phyloP scores from a whole-genome alignment of 2,797 vertebrate species.

The Nasua narica region DNA sequence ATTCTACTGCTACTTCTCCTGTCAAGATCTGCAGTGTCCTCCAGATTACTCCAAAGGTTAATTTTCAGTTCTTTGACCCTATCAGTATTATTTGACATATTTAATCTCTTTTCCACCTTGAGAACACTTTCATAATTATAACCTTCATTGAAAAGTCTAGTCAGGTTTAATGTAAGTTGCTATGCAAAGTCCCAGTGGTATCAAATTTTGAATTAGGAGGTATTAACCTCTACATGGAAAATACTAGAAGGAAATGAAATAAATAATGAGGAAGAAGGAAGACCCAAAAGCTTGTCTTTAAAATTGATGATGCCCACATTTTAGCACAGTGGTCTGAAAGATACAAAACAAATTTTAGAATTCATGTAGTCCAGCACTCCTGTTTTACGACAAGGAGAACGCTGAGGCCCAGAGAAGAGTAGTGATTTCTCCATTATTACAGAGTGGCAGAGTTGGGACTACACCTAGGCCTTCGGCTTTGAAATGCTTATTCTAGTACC shows the following conservation, averaged over 20 bases:
- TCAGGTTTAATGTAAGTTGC: slow-evolving; percentile 22
- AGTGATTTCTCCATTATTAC: neutral
- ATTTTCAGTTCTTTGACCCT: neutral
- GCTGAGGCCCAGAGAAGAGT: neutral
- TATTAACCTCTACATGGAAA: neutral
- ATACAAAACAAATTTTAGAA: neutral
- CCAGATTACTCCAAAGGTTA: slow-evolving; percentile 3
- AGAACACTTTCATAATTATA: slow-evolving; percentile 35
- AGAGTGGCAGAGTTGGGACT: neutral
- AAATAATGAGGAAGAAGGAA: neutral
- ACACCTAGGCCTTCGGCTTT: neutral
- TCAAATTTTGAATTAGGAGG: neutral
- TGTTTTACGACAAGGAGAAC: neutral
- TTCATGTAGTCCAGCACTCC: neutral
- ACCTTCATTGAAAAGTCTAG: slow-evolving; percentile 18
- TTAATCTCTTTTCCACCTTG: neutral
- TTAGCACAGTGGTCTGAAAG: neutral
- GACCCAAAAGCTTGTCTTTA: neutral
- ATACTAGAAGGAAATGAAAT: neutral
- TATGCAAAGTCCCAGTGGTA: neutral
- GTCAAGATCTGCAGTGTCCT: neutral
- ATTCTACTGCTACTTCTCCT: neutral
- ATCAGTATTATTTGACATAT: neutral
- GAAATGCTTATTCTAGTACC: neutral
- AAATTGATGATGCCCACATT: neutral